These are phyloP conservation scores for Pagrus major DNA, from an alignment of 2,113 vertebrate genomes.

Conservation along the genomic window DNA sequence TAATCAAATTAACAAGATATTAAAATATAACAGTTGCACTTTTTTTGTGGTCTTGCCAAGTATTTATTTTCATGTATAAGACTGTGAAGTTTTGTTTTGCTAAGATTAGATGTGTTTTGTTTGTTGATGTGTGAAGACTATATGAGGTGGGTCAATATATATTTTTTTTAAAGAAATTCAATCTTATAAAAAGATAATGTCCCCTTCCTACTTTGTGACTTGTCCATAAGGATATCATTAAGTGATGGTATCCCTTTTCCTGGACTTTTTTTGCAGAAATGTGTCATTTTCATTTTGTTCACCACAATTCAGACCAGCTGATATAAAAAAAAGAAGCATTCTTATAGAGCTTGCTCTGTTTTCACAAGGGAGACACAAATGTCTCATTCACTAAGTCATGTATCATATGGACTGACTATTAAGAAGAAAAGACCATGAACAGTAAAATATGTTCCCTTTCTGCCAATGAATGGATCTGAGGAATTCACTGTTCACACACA, in stretches of 20 bases:
- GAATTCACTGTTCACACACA: constrained; percentile 55
- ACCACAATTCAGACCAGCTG: neutral
- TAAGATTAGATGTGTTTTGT: neutral
- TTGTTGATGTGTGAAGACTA: neutral
- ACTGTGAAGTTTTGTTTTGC: neutral
- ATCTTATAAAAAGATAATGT: neutral
- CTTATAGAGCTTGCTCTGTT: constrained; percentile 37
- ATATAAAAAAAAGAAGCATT: neutral
- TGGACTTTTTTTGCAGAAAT: too few species aligned
- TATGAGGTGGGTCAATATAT: neutral
- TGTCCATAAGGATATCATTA: neutral
- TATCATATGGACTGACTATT: constrained; percentile 42
- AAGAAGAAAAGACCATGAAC: constrained; percentile 56
- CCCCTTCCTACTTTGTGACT: neutral
- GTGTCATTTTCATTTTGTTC: neutral
- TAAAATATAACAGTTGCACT: neutral
- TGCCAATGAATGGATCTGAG: constrained; percentile 57
- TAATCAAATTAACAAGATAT: neutral
- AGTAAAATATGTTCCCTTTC: constrained; percentile 50
- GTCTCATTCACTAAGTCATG: constrained; percentile 53
- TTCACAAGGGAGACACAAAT: constrained; percentile 46
- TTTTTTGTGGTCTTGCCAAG: neutral
- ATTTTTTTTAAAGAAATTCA: neutral
- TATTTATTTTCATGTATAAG: neutral
- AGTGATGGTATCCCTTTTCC: neutral